Conservation (phyloP, 2,113 vertebrate genomes). For the Phrynocephalus versicolor region DNA sequence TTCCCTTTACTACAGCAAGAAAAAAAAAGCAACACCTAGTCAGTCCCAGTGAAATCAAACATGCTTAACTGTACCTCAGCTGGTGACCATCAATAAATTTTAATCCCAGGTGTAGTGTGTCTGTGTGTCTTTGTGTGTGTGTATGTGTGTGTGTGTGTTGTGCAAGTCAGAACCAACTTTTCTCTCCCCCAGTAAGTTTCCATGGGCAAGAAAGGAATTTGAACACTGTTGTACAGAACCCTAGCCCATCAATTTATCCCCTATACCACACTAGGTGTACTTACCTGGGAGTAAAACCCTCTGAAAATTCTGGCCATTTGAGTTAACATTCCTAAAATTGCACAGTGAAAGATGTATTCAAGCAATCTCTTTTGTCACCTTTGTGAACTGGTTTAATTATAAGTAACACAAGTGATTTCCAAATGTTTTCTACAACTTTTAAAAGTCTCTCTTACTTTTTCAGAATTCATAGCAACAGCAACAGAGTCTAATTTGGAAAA, state of each 20-base stretch:
- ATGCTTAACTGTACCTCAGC: background rate
- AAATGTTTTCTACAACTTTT: background rate
- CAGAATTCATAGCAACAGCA: background rate
- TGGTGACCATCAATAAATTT: background rate
- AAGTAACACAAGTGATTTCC: background rate
- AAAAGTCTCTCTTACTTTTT: background rate
- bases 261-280: no score
- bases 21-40: background rate
- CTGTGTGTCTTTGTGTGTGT: no score
- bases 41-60: background rate
- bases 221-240: no score
- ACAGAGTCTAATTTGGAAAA: background rate
- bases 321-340: background rate
- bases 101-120: background rate
- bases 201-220: no score
- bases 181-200: no score
- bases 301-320: background rate
- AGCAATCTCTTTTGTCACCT: background rate
- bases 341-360: background rate
- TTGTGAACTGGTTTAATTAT: no score
- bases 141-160: no score
- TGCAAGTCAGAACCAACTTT: no score
- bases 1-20: background rate
- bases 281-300: background rate
- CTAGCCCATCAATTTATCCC: no score